Evolutionary conservation across 2,888 invertebrate species (phyloP).

Genomic region (Xanthia togata): DNA sequence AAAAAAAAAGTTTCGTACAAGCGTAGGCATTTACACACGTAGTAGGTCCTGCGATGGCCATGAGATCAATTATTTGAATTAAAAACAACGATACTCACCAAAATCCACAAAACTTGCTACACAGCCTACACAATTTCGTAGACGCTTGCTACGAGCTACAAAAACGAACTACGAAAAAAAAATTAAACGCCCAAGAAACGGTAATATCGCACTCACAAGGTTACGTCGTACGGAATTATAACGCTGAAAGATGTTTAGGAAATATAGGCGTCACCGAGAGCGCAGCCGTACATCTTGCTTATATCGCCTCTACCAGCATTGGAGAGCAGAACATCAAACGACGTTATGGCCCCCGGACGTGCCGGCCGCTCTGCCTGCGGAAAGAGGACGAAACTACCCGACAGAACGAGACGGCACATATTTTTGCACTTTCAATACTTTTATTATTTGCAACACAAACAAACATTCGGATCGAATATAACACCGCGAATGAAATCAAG

Average conservation of each 20-base stretch:
- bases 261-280: constrained; percentile 90
- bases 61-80: constrained; percentile 1
- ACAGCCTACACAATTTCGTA: constrained; percentile 47
- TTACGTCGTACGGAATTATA: constrained; percentile 84
- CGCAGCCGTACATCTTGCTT: constrained; percentile 89
- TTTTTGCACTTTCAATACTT: constrained; percentile 86
- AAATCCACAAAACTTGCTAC: constrained; percentile 30
- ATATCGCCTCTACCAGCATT: constrained; percentile 89
- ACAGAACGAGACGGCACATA: constrained; percentile 76
- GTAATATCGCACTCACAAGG: constrained; percentile 80
- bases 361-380: constrained; percentile 80
- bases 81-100: constrained; percentile 42
- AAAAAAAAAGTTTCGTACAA: not conserved
- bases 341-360: constrained; percentile 89
- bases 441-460: constrained; percentile 86
- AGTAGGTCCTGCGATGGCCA: not conserved
- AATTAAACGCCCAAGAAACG: constrained; percentile 57
- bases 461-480: constrained; percentile 82
- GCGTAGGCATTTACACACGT: constrained; percentile 11
- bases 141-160: constrained; percentile 45
- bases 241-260: constrained; percentile 89
- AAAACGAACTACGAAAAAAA: constrained; percentile 36
- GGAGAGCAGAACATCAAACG: constrained; percentile 91
- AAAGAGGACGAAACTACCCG: constrained; percentile 81
- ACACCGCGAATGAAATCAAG: constrained; percentile 71